Conservation (phyloP, 2,113 vertebrate genomes). For the Xyrauchen texanus region DNA sequence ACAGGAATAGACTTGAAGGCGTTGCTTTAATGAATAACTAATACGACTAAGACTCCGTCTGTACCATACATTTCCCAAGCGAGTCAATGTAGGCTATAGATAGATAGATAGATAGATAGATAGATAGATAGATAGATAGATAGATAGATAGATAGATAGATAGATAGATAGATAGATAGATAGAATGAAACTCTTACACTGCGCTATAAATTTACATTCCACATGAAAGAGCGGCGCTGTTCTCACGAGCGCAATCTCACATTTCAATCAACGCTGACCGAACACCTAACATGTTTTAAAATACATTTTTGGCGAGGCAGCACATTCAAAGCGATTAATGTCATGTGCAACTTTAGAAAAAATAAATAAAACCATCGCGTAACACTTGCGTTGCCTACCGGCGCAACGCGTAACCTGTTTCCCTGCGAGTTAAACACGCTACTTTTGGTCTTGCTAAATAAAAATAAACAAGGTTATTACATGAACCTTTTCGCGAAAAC, state of each 20-base stretch:
- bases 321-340: background rate
- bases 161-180: background rate
- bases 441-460: background rate
- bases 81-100: too few relatives aligned
- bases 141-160: background rate
- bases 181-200: too few relatives aligned
- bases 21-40: background rate
- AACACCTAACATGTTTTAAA: background rate
- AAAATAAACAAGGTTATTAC: background rate
- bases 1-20: background rate
- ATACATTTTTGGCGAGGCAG: background rate
- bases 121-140: conserved; percentile 11
- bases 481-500: background rate
- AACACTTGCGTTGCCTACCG: background rate
- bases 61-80: too few relatives aligned
- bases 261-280: background rate
- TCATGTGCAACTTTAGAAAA: background rate
- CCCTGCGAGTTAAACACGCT: too few relatives aligned
- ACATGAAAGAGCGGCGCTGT: background rate
- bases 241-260: background rate
- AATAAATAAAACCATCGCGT: background rate
- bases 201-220: too few relatives aligned
- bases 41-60: background rate
- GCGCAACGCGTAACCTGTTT: too few relatives aligned
- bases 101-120: conserved; percentile 10